These are phyloP conservation scores for Chloroclysta siterata DNA, from an alignment of 2,888 invertebrate genomes.

Conservation along the genomic window DNA sequence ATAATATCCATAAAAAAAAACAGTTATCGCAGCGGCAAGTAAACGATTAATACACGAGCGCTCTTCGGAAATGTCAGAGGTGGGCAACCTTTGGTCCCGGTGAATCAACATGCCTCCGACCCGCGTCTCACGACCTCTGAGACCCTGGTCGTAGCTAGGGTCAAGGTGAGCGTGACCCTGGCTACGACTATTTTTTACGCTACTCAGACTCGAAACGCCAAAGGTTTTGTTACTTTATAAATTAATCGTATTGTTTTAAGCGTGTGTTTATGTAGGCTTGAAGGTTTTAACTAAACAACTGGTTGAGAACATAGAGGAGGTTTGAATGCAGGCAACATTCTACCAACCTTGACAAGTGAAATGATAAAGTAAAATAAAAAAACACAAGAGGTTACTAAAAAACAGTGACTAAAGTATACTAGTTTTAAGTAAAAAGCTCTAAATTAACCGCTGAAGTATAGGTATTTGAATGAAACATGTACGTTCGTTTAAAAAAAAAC, in stretches of 20 bases:
- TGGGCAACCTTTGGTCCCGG: constrained; percentile 60
- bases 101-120: constrained; percentile 53
- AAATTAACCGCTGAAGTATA: no score
- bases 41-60: constrained; percentile 43
- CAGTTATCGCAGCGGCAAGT: constrained; percentile 42
- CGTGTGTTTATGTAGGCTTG: background rate
- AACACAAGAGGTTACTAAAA: no score
- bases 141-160: constrained; percentile 38
- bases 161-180: constrained; percentile 31
- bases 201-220: constrained; percentile 12
- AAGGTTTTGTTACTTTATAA: constrained; percentile 4
- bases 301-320: no score
- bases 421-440: no score
- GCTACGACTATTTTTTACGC: constrained; percentile 45
- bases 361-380: no score
- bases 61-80: constrained; percentile 66
- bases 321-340: no score
- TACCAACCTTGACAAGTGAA: no score
- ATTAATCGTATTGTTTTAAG: background rate
- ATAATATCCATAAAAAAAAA: constrained; percentile 36
- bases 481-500: no score
- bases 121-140: constrained; percentile 69
- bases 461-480: no score
- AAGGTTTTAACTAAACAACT: no score
- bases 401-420: no score